phyloP scores from a whole-genome alignment of 2,113 vertebrate species.

The Dicrurus megarhynchus region DNA sequence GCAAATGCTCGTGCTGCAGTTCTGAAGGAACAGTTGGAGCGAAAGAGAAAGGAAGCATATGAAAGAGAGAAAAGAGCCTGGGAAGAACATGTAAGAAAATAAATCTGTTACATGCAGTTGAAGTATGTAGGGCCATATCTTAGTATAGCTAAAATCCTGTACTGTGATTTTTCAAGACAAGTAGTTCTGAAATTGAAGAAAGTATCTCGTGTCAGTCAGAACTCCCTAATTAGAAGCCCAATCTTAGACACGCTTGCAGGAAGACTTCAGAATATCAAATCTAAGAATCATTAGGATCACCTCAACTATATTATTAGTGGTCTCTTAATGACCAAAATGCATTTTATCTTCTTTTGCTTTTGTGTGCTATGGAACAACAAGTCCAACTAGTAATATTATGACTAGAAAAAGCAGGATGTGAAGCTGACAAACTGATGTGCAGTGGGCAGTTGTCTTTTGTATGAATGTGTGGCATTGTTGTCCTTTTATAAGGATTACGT shows the following conservation, averaged over 20 bases:
- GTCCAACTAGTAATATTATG: background rate
- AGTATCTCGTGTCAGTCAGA: background rate
- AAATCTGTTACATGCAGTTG: background rate
- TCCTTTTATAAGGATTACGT: background rate
- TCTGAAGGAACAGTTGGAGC: slow-evolving; percentile 91
- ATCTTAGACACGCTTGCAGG: background rate
- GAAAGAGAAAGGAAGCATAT: slow-evolving; percentile 89
- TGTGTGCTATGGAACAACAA: background rate
- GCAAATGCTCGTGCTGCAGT: slow-evolving; percentile 86
- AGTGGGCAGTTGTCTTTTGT: background rate
- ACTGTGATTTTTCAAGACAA: background rate
- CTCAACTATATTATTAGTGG: background rate
- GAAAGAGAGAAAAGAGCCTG: slow-evolving; percentile 91
- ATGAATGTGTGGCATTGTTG: background rate
- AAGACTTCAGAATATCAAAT: background rate
- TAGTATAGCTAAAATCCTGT: background rate
- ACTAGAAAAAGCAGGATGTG: background rate
- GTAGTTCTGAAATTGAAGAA: background rate
- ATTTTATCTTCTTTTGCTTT: background rate
- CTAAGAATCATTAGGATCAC: background rate
- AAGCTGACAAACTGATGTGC: background rate
- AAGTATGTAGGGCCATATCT: background rate
- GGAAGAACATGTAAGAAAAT: slow-evolving; percentile 91
- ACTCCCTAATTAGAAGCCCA: background rate
- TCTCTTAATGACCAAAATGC: background rate